Conservation (phyloP, 2,797 vertebrate species). For the Chaunax sp. region DNA sequence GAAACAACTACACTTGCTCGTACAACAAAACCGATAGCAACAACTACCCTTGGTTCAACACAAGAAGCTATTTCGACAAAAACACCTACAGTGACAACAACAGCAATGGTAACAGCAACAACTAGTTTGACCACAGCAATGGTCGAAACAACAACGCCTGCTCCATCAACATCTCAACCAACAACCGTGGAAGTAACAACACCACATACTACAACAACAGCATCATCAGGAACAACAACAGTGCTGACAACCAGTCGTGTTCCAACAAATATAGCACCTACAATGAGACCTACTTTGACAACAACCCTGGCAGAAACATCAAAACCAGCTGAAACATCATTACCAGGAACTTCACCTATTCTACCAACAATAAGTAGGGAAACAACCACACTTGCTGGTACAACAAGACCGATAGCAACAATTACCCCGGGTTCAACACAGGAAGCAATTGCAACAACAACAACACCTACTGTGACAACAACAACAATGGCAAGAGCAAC, state of each 20-base stretch:
- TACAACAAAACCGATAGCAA: not conserved
- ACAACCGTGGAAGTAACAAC: no score
- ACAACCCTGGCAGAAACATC: not conserved
- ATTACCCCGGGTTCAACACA: no score
- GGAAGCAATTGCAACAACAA: not conserved
- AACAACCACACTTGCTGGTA: not conserved
- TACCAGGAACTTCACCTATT: not conserved
- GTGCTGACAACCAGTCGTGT: not conserved
- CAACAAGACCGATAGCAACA: no score
- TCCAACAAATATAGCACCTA: not conserved
- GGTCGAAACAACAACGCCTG: no score
- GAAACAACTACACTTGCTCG: not conserved
- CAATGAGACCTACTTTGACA: not conserved
- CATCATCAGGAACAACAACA: not conserved
- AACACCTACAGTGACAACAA: no score
- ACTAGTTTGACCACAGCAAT: no score
- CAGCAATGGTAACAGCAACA: no score
- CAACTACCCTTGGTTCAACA: no score
- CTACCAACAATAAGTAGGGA: not conserved
- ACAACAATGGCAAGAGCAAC: not conserved
- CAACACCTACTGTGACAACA: not conserved
- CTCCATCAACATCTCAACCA: no score
- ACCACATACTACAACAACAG: no score
- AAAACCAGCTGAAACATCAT: not conserved
- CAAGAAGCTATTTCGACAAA: no score